phyloP scores from a whole-genome alignment of 1,140 invertebrate species.

The Phortica variegata region DNA sequence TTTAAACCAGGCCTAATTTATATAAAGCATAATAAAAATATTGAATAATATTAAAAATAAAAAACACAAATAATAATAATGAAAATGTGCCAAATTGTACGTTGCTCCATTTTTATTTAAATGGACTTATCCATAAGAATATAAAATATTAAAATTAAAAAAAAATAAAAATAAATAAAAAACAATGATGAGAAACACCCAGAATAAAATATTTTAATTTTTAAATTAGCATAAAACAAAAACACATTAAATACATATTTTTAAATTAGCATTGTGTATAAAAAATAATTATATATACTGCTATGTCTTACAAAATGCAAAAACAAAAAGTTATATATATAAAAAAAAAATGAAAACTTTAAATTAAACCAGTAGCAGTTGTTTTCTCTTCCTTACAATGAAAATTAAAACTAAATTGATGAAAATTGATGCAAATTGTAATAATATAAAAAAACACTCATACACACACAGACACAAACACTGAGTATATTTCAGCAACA shows the following conservation, averaged over 20 bases:
- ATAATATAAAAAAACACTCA: constrained; percentile 14
- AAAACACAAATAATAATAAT: constrained; percentile 46
- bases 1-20: too few species aligned
- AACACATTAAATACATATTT: constrained; percentile 27
- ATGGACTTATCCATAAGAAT: constrained; percentile 29
- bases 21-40: too few species aligned
- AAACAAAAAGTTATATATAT: too few species aligned
- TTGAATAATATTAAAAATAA: too few species aligned
- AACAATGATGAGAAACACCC: constrained; percentile 13
- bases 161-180: constrained; percentile 11
- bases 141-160: constrained; percentile 38
- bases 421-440: neutral
- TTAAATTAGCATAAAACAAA: constrained; percentile 35
- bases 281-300: constrained; percentile 11
- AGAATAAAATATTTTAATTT: constrained; percentile 24
- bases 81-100: constrained; percentile 55
- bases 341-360: too few species aligned
- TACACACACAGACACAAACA: constrained; percentile 10
- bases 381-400: neutral
- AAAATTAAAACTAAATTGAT: neutral
- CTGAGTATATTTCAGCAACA: constrained; percentile 3
- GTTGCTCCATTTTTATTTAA: constrained; percentile 48
- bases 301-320: too few species aligned
- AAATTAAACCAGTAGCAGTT: neutral
- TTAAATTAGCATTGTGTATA: constrained; percentile 42